Evolutionary conservation across 2,113 vertebrate genomes (phyloP), one percentile per base, ranked within the genome.

Genomic region (Phodopus roborovskii): DNA sequence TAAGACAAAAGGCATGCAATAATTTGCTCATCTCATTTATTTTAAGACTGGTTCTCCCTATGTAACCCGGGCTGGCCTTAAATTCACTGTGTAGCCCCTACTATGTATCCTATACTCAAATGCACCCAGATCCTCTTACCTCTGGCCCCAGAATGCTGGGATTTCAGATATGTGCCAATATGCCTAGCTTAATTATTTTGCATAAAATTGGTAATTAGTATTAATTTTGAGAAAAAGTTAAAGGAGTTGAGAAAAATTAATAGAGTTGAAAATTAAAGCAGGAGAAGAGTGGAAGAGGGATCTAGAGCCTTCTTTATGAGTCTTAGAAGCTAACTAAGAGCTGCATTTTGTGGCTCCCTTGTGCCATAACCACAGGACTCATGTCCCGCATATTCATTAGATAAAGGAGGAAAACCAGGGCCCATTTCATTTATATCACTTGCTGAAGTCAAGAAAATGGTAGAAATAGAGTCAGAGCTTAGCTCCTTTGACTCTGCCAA

Each of bases 211-310:
- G 10, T 33, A 45, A 70, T 86, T 64, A 87, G 62, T 74, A 53
- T 36, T 56, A 53, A 48, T 89, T 92, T 93, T 71, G 68, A 96
- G 66, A 45, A 86, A 48, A 85, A 81, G 33, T 89, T 86, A 30
- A 64, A 84, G 82, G 82, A 84, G 39, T 62, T 84, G 82, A 39
- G 82, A n/a, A 39, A 88, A 81, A 68, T 19, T 19, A 33, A 50
- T 92, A 66, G 66, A 91, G 74, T 79, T 82, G 45, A 87, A 68
- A 39, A 45, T 84, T 68, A 56, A 94, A 68, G 95, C 60, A 86
- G 66, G 84, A 93, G 53, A 84, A 15, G 2, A 60, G 39, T 42
- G 12, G 19, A 36, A 81, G 20, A 71, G 19, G 42, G 58, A 33
- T 85, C 66, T 81, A 94, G 90, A 82, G 71, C 33, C 58, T 68